Evolutionary conservation across 2,797 vertebrate genomes (phyloP), one percentile per base, ranked within the genome.

Genomic region (Spatula clypeata): DNA sequence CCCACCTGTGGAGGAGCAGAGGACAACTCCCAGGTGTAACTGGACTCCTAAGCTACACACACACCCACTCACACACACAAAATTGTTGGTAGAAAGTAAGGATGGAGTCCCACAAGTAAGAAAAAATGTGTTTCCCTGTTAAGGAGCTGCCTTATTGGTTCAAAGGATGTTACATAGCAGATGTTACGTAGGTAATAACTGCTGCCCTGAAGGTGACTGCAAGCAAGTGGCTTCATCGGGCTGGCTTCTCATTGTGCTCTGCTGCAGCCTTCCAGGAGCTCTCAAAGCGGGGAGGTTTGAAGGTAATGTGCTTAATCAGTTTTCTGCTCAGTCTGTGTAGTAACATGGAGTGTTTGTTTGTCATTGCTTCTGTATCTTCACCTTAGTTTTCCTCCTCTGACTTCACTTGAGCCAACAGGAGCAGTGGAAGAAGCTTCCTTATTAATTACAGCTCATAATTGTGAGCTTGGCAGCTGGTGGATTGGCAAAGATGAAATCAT

Each of bases 391-490:
- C 36, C 58, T 65, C 53, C 58, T 77, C 69, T 11, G 42, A 3
- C 7, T 64, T 42, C 0, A 3, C 73, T 81, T 31, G 53, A 89
- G 70, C 45, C 45, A 74, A 81, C 0, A 0, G 58, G 76, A 84
- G 38, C 0, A 0, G 36, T 53, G 82, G 36, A 31, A 80, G 79
- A 91, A 81, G 27, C 60, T 85, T 64, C 67, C 47, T 76, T 49
- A 49, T 24, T 73, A 82, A 67, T 79, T 64, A 54, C 73, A 88
- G 62, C 38, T 93, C 0, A 0, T 83, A 86, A 84, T 34, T 84
- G 45, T 44, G 71, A 92, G 55, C 71, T 79, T 86, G 82, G 87
- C 91, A 79, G 80, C 91, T 90, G 26, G 66, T 79, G 73, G 76
- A 62, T 90, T 51, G 77, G 86, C 73, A 77, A 36, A 84, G 88